phyloP scores from a whole-genome alignment of 2,888 invertebrate genomes.

The Anoplius nigerrimus region DNA sequence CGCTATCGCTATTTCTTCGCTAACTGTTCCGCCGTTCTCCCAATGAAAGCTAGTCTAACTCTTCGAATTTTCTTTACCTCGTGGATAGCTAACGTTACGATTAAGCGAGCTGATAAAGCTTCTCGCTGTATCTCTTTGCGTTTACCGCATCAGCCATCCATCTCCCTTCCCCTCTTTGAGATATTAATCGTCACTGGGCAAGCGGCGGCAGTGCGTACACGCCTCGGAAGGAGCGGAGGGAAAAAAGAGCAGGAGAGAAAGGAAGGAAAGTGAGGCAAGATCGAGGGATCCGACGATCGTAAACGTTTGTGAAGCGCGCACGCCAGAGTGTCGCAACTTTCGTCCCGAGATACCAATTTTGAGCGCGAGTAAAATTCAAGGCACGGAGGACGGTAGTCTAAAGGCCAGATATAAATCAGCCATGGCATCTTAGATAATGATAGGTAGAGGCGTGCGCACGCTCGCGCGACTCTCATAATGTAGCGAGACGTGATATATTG shows the following conservation, averaged over 20 bases:
- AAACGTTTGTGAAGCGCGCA: slow-evolving; percentile 17
- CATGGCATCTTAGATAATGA: slow-evolving; percentile 60
- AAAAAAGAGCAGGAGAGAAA: not conserved
- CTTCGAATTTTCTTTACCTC: not conserved
- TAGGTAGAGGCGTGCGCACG: too few species aligned
- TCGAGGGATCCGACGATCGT: slow-evolving; percentile 11
- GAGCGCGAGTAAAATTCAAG: slow-evolving; percentile 15
- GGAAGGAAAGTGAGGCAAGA: too few species aligned
- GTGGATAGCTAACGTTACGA: too few species aligned
- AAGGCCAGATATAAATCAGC: slow-evolving; percentile 59
- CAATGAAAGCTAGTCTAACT: not conserved
- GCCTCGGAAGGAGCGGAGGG: too few species aligned
- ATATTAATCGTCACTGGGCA: too few species aligned
- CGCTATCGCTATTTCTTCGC: slow-evolving; percentile 5
- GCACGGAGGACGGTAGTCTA: slow-evolving; percentile 38
- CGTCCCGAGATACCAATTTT: slow-evolving; percentile 30
- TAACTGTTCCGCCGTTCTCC: not conserved
- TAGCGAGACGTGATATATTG: slow-evolving; percentile 55
- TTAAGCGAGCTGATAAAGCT: too few species aligned
- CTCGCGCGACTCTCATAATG: slow-evolving; percentile 50
- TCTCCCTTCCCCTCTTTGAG: too few species aligned
- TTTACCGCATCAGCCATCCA: too few species aligned
- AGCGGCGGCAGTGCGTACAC: too few species aligned
- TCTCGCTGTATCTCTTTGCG: too few species aligned
- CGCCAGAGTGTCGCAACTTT: slow-evolving; percentile 28